These are phyloP conservation scores for Meiosimyza platycephala DNA, from an alignment of 2,888 invertebrate genomes.

Conservation along the genomic window DNA sequence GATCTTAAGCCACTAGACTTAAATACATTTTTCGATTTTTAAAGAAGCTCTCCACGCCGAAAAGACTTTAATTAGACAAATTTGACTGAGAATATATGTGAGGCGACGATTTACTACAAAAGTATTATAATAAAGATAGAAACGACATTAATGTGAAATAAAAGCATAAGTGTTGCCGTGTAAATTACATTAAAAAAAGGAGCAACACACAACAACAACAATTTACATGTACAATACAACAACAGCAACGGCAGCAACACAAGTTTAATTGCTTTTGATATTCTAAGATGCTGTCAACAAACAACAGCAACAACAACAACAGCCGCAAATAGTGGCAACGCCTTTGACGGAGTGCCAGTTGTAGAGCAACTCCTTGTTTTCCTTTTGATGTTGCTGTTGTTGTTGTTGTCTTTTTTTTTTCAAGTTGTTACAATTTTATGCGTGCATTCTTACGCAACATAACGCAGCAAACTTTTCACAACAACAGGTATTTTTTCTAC, in stretches of 20 bases:
- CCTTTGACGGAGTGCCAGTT: slow-evolving; percentile 17
- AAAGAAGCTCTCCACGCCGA: no score
- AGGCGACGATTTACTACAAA: no score
- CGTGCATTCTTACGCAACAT: background rate
- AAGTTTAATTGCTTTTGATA: no score
- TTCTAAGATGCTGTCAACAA: background rate
- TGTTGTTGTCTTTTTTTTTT: background rate
- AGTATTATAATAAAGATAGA: no score
- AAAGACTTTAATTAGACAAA: no score
- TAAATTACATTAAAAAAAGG: no score
- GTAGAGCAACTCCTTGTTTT: slow-evolving; percentile 16
- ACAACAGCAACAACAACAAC: slow-evolving; percentile 11
- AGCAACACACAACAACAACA: slow-evolving; percentile 3
- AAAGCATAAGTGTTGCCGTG: no score
- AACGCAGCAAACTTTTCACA: background rate
- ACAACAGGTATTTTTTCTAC: no score
- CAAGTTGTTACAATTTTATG: background rate
- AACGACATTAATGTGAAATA: no score
- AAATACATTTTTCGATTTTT: no score
- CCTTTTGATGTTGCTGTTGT: background rate
- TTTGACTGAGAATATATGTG: no score
- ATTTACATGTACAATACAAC: background rate
- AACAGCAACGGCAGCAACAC: background rate
- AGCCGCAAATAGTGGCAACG: background rate
- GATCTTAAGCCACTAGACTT: no score